Base-by-base conservation (phyloP, 1,140 invertebrate genomes). In the Rhynchophorus ferrugineus region DNA sequence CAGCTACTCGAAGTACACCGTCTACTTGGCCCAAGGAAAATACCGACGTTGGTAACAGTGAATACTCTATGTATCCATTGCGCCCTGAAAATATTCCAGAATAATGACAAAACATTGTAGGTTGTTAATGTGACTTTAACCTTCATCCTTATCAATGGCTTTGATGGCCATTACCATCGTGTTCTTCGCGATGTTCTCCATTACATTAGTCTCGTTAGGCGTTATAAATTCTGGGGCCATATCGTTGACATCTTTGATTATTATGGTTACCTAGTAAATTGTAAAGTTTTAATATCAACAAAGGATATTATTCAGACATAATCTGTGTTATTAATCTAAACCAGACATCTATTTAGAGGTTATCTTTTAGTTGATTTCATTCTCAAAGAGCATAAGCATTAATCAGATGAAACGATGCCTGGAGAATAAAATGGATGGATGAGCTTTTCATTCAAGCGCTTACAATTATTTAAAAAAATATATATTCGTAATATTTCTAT, bases 51-150 rank as follows among this genome's bases (percentile, higher is more conserved):
- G 74, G 68, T 13, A 68, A 68, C 49, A 96, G 75, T 38, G 79
- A 82, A 68, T 95, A 98, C 64, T 93, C 88, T 11, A 97, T 83
- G 68, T 94, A 89, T 39, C 90, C 87, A 73, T 98, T 98, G 49
- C 85, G 76, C 1, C 51, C 51, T 52, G 13, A 11, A 41, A 41
- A 11, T 29, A 29, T 29, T 29, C 11, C 11, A 29, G 5, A 6
- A 6, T 29, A 29, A 6, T 29, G 5, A 29, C 5, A 6, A 29
- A 11, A 29, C 11, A 29, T 29, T 11, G 24, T 29, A 29, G 11
- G 24, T 11, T 29, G n/a, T 29, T 29, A 29, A 29, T 9, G 38
- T 41, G 19, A 8, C 33, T n/a, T n/a, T n/a, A n/a, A 7, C 91
- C 95, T 71, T 93, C 90, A 73, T 98, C 95, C 55, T 81, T 80